Base-by-base conservation (phyloP, 2,888 invertebrate species). In the Drosophila cognata region DNA sequence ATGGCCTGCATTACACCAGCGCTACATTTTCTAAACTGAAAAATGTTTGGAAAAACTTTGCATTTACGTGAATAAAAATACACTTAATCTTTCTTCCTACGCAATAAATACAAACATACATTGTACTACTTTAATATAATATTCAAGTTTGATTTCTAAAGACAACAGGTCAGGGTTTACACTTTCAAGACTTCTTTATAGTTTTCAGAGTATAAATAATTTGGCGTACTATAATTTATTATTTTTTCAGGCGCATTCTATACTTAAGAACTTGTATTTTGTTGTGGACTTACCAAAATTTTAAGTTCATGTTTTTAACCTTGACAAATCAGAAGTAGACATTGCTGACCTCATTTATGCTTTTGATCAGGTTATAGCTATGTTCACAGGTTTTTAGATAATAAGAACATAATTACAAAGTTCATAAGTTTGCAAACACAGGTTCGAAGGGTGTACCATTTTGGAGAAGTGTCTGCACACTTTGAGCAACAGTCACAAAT, bases 1-100 rank as follows among this genome's bases (percentile, higher is more conserved):
- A 41, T 94, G 94, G 94, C 91, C 94, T 18, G 93, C 94, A 50
- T 92, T 92, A 28, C 94, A 94, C 79, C 92, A 93, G 72, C 77
- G 91, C 65, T 91, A 89, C 66, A 82, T 90, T 35, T 89, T 83
- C 75, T 91, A 90, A 43, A n/a, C 7, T 31, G 7, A 21, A 13
- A 1, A 33, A 7, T 31, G 0, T n/a, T 5, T 2, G 1, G 41
- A 10, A 41, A n/a, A 41, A 11, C 10, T n/a, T 41, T 41, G 5
- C 41, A 11, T n/a, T n/a, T 35, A 35, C 13, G 13, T 35, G 13
- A 35, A 13, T 35, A 35, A 35, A 5, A 35, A 13, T 33, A 11
- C 33, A 11, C 11, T 33, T 11, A 11, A 4, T 1, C 33, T 4
- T 33, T 33, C 0, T 33, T 11, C 1, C 33, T 13, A 11, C 11